Percentiles rank a stretch among this genome's conserved stretches.
Evolutionary conservation across 2,797 vertebrate species (phyloP).

Genomic region (Sebastes baramenuke): DNA sequence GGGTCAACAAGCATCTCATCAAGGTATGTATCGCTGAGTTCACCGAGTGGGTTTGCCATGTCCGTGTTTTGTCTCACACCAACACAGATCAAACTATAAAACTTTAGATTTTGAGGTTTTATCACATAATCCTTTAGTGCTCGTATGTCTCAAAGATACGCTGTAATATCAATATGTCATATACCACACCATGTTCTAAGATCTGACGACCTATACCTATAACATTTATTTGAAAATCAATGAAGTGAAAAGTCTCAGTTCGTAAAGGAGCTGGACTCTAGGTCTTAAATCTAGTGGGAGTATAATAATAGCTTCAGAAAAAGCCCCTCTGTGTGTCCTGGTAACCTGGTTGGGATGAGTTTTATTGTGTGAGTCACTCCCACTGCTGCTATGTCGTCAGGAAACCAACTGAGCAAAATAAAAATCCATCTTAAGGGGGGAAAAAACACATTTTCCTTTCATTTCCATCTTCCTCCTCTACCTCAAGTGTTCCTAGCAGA

Average conservation of each 20-base stretch:
- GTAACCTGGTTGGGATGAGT: background rate
- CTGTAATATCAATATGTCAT: background rate
- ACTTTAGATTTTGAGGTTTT: background rate
- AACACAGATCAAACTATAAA: background rate
- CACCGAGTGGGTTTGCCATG: background rate
- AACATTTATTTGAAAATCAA: background rate
- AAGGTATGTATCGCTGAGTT: slow-evolving; percentile 84
- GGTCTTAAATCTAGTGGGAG: background rate
- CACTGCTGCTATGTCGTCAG: background rate
- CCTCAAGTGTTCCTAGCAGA: background rate
- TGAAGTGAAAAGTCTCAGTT: background rate
- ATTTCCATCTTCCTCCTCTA: background rate
- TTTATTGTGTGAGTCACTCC: background rate
- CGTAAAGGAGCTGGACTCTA: background rate
- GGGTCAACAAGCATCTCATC: slow-evolving; percentile 99
- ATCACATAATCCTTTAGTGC: too few relatives aligned
- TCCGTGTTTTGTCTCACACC: background rate
- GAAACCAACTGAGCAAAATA: background rate
- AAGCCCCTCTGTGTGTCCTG: background rate
- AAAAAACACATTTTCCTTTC: background rate
- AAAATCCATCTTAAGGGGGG: background rate
- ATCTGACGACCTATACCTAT: background rate
- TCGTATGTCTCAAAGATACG: background rate
- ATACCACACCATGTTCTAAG: background rate
- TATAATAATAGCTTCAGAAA: background rate